Evolutionary conservation across 2,797 vertebrate species (phyloP).

Genomic region (Scleropages formosus): DNA sequence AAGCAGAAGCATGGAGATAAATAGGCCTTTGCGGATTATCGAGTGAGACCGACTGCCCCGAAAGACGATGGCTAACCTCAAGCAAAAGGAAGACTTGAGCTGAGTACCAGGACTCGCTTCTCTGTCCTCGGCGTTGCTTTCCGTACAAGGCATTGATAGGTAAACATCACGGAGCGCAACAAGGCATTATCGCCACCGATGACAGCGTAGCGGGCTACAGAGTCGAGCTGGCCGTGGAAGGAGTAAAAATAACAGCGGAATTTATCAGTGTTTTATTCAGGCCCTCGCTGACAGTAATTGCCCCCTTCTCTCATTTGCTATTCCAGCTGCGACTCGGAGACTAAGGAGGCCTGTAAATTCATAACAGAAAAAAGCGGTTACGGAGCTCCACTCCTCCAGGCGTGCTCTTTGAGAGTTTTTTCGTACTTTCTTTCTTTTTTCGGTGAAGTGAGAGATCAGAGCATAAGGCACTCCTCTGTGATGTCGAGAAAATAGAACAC

Average conservation of each 20-base stretch:
- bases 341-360: conserved; percentile 33
- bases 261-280: conserved; percentile 35
- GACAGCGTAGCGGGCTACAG: background rate
- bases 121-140: background rate
- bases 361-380: conserved; percentile 35
- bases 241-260: conserved; percentile 28
- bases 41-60: conserved; percentile 28
- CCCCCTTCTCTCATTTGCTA: conserved; percentile 34
- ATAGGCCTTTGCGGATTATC: conserved; percentile 30
- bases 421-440: background rate
- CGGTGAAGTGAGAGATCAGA: conserved; percentile 21
- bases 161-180: background rate
- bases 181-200: background rate
- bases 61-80: conserved; percentile 24
- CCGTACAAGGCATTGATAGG: background rate
- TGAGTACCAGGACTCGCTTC: background rate
- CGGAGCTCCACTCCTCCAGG: conserved; percentile 25
- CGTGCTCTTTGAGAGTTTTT: conserved; percentile 11
- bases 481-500: conserved; percentile 25
- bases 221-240: background rate
- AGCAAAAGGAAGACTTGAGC: background rate
- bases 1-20: conserved; percentile 30
- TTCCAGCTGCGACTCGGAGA: conserved; percentile 29
- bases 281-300: conserved; percentile 39
- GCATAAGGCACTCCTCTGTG: conserved; percentile 17